Evolutionary conservation across 1,140 invertebrate species (phyloP).

Genomic region (Pachyrhynchus sulphureomaculatus): DNA sequence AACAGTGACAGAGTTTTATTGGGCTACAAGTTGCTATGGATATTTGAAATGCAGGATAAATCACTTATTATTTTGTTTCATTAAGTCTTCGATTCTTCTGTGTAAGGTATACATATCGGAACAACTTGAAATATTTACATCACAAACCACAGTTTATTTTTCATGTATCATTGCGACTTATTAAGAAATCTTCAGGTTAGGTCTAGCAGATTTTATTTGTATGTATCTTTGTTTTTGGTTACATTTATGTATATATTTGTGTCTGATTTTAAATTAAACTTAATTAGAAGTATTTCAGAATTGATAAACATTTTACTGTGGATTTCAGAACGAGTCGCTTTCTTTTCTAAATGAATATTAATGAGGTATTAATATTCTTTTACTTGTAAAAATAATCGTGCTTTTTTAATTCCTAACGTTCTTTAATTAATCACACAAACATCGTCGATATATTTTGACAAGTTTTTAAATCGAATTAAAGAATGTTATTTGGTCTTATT

Average conservation of each 20-base stretch:
- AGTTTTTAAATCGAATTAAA: conserved; percentile 1
- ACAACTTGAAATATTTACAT: conserved; percentile 38
- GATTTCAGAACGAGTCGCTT: neutral
- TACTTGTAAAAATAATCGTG: conserved; percentile 17
- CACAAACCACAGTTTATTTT: conserved; percentile 29
- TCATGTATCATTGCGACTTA: neutral
- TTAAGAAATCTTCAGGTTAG: neutral
- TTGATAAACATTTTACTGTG: neutral
- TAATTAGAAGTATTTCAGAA: neutral
- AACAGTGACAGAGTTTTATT: conserved; percentile 36
- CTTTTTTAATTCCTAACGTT: neutral
- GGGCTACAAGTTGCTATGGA: conserved; percentile 18
- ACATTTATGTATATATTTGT: conserved; percentile 25
- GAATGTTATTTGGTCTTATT: conserved; percentile 16
- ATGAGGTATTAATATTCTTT: neutral
- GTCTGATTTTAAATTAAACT: conserved; percentile 8
- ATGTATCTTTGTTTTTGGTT: conserved; percentile 15
- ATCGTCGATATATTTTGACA: conserved; percentile 2
- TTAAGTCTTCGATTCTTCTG: conserved; percentile 25
- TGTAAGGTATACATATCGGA: conserved; percentile 49
- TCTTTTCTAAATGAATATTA: neutral
- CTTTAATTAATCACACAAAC: conserved; percentile 1
- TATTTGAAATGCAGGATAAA: conserved; percentile 18
- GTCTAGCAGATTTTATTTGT: conserved; percentile 14
- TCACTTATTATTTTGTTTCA: neutral